Evolutionary conservation across 2,888 invertebrate species (phyloP).

Genomic region (Auanema freiburgensis): DNA sequence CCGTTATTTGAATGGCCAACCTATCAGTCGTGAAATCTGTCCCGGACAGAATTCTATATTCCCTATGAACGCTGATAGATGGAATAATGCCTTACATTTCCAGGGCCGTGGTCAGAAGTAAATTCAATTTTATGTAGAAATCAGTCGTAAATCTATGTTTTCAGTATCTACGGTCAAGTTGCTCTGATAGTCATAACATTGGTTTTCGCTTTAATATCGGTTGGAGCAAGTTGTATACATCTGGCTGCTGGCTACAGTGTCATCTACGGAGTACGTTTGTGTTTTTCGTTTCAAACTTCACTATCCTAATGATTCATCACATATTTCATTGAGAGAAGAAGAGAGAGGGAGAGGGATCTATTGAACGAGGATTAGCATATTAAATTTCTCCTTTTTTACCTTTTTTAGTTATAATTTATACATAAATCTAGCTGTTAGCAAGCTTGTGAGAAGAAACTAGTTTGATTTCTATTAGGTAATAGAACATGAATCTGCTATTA

Average conservation of each 20-base stretch:
- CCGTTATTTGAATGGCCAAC: slow-evolving; percentile 48
- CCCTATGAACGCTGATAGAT: slow-evolving; percentile 64
- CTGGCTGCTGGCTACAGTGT: slow-evolving; percentile 48
- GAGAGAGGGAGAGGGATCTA: not conserved
- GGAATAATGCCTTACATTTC: slow-evolving; percentile 62
- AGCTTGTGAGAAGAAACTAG: not conserved
- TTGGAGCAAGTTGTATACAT: slow-evolving; percentile 58
- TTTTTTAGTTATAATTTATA: not conserved
- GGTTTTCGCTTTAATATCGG: slow-evolving; percentile 54
- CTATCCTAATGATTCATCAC: not conserved
- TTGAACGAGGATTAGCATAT: not conserved
- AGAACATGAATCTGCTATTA: no score
- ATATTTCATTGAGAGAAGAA: slow-evolving; percentile 1
- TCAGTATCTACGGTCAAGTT: slow-evolving; percentile 63
- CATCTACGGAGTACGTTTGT: slow-evolving; percentile 37
- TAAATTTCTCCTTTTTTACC: not conserved
- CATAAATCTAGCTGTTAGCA: not conserved
- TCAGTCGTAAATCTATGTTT: slow-evolving; percentile 1
- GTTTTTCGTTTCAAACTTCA: not conserved
- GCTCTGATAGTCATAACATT: slow-evolving; percentile 60
- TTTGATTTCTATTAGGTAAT: not conserved
- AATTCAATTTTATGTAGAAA: not conserved
- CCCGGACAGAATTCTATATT: slow-evolving; percentile 62
- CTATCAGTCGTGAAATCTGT: slow-evolving; percentile 53
- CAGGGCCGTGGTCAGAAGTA: slow-evolving; percentile 63